Percentiles rank a stretch among this genome's conserved stretches.
Conservation (phyloP, 2,888 invertebrate species). For the Terebella lapidaria region DNA sequence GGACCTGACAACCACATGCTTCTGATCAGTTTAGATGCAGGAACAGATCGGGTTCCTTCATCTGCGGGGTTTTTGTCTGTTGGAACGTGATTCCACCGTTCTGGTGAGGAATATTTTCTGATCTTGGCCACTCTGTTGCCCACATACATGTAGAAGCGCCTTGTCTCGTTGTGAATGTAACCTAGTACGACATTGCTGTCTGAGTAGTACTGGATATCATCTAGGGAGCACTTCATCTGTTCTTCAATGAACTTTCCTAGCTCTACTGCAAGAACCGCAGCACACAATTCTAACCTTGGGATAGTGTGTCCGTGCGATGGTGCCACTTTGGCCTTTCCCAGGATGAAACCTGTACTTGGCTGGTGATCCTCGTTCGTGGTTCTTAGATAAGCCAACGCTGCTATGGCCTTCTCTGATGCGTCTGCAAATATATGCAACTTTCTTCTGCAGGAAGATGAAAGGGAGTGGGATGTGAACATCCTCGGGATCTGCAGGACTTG, state of each 20-base stretch:
- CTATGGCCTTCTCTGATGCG: too few species aligned
- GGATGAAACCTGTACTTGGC: neutral
- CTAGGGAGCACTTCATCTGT: neutral
- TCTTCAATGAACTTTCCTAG: neutral
- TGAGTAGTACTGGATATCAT: neutral
- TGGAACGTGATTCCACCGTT: conserved; percentile 14
- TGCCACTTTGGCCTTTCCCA: neutral
- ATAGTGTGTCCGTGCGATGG: neutral
- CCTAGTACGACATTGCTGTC: conserved; percentile 6
- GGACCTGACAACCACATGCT: too few species aligned
- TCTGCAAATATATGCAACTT: too few species aligned
- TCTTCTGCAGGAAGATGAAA: too few species aligned
- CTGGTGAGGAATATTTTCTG: neutral
- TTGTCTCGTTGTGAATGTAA: neutral
- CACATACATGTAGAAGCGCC: conserved; percentile 16
- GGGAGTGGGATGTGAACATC: too few species aligned
- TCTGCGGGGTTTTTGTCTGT: conserved; percentile 15
- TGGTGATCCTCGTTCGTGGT: too few species aligned
- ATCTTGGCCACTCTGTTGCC: conserved; percentile 13
- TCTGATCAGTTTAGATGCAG: too few species aligned
- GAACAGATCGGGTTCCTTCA: too few species aligned
- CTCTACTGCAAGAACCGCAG: neutral
- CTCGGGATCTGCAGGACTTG: too few species aligned
- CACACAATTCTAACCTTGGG: neutral
- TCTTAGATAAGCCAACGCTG: too few species aligned